Base-by-base conservation (phyloP, 2,888 invertebrate species). In the Mimas tiliae region DNA sequence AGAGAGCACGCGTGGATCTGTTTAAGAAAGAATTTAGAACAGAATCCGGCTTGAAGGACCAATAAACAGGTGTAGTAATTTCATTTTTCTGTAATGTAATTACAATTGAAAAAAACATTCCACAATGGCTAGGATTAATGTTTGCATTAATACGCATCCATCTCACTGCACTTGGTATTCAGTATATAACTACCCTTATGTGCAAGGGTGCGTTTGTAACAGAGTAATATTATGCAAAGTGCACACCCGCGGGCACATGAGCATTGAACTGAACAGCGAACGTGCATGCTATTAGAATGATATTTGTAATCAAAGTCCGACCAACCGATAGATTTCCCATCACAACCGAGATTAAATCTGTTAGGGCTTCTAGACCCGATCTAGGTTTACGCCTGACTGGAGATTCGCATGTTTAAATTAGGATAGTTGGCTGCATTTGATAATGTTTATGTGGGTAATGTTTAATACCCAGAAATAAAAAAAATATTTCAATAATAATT, bases 241-340 rank as follows among this genome's bases (percentile, higher is more conserved):
- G 45, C 50, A 19, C 50, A 50, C 50, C 50, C 50, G 50, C 19
- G 19, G 50, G 50, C 50, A 19, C 50, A 50, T 14, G 45, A 45
- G 45, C 45, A 50, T 19, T 19, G 50, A 4, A 8, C 50, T 19
- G 50, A 4, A 8, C 12, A 55, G 3, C 55, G 9, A 34, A 38
- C 55, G 16, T 38, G 55, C 33, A 14, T n/a, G 53, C 53, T 34
- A 33, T 53, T 53, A 53, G 33, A n/a, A 42, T 58, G 58, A 58
- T 42, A 19, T 42, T 38, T 42, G 58, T 58, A 58, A 58, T 58
- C 58, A 42, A 58, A 58, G 58, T 58, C 58, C 58, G 58, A 16
- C 42, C 38, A 58, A 42, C 16, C 58, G 58, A 58, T 42, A 58
- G 58, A 58, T 58, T 58, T 42, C 42, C 42, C 19, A 58, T 58